Base-by-base conservation (phyloP, 1,140 invertebrate genomes). In the Tyrophagus putrescentiae region DNA sequence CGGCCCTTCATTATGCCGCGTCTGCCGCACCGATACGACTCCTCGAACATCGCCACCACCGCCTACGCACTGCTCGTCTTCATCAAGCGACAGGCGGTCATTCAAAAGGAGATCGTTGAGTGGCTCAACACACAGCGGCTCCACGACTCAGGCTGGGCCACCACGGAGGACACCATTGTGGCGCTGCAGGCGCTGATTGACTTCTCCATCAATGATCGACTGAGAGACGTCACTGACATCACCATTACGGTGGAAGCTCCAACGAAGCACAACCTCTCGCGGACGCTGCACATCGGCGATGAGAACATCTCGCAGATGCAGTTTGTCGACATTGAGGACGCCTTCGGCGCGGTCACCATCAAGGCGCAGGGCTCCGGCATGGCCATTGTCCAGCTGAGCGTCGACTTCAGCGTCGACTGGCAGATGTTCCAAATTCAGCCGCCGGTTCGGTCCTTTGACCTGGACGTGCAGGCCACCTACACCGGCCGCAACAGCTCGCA, bases 381-480 rank as follows among this genome's bases (percentile, higher is more conserved):
- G 70, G 90, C 90, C 1, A 84, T 93, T 65, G 75, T 92, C 39
- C 88, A 96, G 75, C 83, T 95, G 80, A 83, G 84, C 45, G 87
- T 92, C n/a, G 85, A 90, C 68, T 93, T 94, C 70, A 92, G 94
- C 74, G 88, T 96, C 28, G 90, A 95, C 71, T 82, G 84, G 64
- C 70, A 76, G n/a, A 79, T 79, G 68, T 88, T 89, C 73, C 83
- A 92, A 71, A 92, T 86, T 1, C 73, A 80, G 62, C 88, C 90
- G 21, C 87, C 89, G 4, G 76, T 85, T 32, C 75, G 75, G 41
- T 78, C 89, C 4, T 92, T 92, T 70, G 77, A 81, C 58, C 73
- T 90, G 53, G 68, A 76, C 41, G 81, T 84, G 0, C 77, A 77
- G 63, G 81, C 83, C 18, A 76, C 80, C 65, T 91, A 84, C 72